Evolutionary conservation across 92 coral and sea anemone species (phyloP), one percentile per base, ranked within the genome.

Genomic region (Porites evermanni): DNA sequence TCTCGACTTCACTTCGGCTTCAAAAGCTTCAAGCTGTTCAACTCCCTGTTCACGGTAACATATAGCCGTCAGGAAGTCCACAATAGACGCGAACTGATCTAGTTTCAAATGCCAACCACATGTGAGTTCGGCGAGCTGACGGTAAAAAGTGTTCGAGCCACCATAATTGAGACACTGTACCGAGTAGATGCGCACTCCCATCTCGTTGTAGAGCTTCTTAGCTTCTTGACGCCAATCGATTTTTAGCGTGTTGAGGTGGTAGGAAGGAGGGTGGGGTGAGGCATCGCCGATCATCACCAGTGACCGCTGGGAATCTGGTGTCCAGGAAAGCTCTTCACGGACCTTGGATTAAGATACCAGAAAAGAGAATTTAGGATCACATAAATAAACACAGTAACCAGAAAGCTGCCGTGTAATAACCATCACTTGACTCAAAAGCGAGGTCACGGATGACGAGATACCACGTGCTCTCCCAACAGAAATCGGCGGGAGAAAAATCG

Each of bases 91-190:
- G 74, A 96, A 96, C 89, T 96, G 98, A 74, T 94, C 98, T 9
- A 96, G 94, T 38, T 96, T 96, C 23, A 96, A 88, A 83, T 96
- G 98, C 98, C 98, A 96, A 4, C 98, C 98, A 67, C 98, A 92
- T 0, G 96, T 83, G 7, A 96, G 74, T 79, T 91, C 95, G 7
- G 98, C 98, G 60, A 96, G 88, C 74, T 94, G 90, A 63, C 98
- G 95, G 92, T 96, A 96, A 75, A 96, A 96, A 1, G 96, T 85
- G 29, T 92, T 82, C 18, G 98, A 92, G 8, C 84, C 85, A 1
- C 84, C 76, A 75, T 92, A 94, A 50, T 95, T 95, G 18, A 96
- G 93, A 50, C 98, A 95, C 75, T 96, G 98, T 14, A 96, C 92
- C 0, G 98, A 91, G 80, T 96, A 96, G 72, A 96, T 91, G 10